Evolutionary conservation across 2,797 vertebrate species (phyloP), one percentile per base, ranked within the genome.

Genomic region (Apogon talboti): DNA sequence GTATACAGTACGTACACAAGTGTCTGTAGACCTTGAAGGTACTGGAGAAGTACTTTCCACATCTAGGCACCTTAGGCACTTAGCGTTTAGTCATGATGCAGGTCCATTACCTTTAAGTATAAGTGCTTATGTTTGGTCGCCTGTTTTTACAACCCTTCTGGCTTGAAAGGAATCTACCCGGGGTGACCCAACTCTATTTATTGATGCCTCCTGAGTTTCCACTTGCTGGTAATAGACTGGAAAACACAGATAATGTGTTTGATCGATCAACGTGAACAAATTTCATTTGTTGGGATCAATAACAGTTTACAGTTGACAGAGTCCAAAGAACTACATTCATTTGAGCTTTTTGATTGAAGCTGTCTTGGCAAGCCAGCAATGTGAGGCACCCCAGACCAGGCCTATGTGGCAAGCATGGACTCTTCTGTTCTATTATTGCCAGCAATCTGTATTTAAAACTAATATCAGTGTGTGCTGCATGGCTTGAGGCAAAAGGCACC

Each of bases 261-360:
- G 96, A 99, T 99, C 95, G 96, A 99, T 98, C 96, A 97, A 96
- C 94, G 92, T 91, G 95, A 98, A 97, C 96, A 97, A 96, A 98
- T 97, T 97, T 98, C 94, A 98, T 99, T 98, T 97, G 95, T 81
- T 87, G 93, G 92, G 95, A 98, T 99, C 97, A 97, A 99, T 99
- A 99, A 96, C 94, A 95, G 96, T 98, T 98, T 98, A 97, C 95
- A 95, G 95, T 95, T 94, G 96, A 97, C 95, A 94, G 95, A 96
- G 94, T 93, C 79, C 82, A 92, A 94, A 95, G 95, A 96, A 96
- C 91, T 93, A 90, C 93, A 94, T 96, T 96, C 95, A 94, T 97
- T 97, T 96, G 74, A 89, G 89, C 77, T 76, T 89, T 96, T 93
- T 96, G 96, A 98, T 96, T 96, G 95, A 97, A 95, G 95, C 93